phyloP scores from a whole-genome alignment of 2,113 vertebrate genomes.

The Mesocricetus auratus region DNA sequence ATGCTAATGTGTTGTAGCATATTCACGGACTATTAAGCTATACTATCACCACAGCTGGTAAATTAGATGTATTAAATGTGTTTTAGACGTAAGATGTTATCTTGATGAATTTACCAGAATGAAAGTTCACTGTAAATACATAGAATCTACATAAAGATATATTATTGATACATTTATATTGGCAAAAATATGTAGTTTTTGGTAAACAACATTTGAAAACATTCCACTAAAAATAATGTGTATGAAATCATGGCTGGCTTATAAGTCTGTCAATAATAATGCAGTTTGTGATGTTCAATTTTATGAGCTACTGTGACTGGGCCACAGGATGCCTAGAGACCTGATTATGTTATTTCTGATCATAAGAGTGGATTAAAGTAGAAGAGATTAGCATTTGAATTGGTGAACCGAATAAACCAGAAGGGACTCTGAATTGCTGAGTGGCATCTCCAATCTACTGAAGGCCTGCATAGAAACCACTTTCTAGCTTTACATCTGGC shows the following conservation, averaged over 20 bases:
- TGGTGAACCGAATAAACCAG: not conserved
- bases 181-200: not conserved
- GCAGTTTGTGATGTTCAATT: not conserved
- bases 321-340: not conserved
- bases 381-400: not conserved
- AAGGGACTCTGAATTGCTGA: not conserved
- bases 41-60: not conserved
- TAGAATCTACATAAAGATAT: not conserved
- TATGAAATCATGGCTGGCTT: not conserved
- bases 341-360: not conserved
- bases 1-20: not conserved
- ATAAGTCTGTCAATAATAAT: not conserved
- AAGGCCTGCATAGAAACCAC: not conserved
- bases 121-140: not conserved
- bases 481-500: not conserved
- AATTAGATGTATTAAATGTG: not conserved
- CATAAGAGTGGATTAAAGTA: not conserved
- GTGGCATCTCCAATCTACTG: too few relatives aligned
- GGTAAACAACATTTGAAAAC: not conserved
- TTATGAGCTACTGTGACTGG: not conserved
- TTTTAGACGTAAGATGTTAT: not conserved
- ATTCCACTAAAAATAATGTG: not conserved
- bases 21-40: not conserved
- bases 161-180: not conserved
- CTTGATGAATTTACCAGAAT: not conserved